Evolutionary conservation across 2,888 invertebrate species (phyloP).

Genomic region (Drymonia ruficornis): DNA sequence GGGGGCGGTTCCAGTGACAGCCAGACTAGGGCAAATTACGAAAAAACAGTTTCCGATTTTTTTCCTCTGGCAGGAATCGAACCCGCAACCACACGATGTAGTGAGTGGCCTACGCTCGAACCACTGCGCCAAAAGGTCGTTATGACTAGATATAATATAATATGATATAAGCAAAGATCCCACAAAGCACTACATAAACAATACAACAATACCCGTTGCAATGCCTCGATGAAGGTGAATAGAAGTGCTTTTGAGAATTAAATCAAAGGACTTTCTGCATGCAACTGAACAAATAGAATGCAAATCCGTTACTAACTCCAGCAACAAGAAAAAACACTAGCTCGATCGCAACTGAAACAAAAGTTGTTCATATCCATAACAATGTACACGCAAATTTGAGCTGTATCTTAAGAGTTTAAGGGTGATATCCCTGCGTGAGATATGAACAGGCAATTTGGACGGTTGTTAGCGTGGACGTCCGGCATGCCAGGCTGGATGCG

Average conservation of each 20-base stretch:
- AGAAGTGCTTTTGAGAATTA: conserved; percentile 29
- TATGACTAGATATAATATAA: too few relatives aligned
- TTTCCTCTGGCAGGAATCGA: too few relatives aligned
- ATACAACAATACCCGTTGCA: not conserved
- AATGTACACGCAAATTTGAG: conserved; percentile 6
- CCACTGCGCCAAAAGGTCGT: too few relatives aligned
- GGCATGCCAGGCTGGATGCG: conserved; percentile 45
- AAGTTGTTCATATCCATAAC: conserved; percentile 37
- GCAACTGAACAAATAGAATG: conserved; percentile 40
- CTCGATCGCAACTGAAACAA: conserved; percentile 53
- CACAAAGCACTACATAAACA: not conserved
- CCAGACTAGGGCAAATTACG: too few relatives aligned
- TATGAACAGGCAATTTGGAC: conserved; percentile 35
- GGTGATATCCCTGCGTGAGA: conserved; percentile 11
- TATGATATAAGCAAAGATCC: too few relatives aligned
- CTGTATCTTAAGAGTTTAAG: not conserved
- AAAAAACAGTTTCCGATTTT: too few relatives aligned
- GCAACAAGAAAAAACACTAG: conserved; percentile 36
- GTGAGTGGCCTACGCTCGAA: too few relatives aligned
- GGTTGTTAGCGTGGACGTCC: conserved; percentile 44
- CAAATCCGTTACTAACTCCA: conserved; percentile 39
- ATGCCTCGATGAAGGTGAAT: conserved; percentile 4
- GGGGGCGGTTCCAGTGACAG: too few relatives aligned
- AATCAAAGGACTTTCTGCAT: conserved; percentile 29
- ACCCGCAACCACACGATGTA: too few relatives aligned